Conservation (phyloP, 2,888 invertebrate genomes). For the Plebejus melissa region DNA sequence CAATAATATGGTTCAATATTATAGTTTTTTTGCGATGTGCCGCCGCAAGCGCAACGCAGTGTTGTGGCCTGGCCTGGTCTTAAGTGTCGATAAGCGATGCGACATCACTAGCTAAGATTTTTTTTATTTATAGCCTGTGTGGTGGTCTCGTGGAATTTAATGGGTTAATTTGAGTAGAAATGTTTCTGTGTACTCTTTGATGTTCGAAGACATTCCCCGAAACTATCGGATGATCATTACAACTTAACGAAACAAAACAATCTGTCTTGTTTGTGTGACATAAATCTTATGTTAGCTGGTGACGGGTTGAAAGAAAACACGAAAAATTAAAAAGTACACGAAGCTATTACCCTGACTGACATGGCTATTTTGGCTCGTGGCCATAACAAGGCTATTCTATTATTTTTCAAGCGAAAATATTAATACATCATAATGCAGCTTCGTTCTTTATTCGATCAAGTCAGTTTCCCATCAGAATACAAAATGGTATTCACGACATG, state of each 20-base stretch:
- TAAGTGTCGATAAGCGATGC: background rate
- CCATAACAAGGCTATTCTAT: background rate
- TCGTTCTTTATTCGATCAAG: too few relatives aligned
- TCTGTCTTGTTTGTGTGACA: constrained; percentile 20
- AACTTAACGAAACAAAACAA: constrained; percentile 16
- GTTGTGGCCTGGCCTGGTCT: too few relatives aligned
- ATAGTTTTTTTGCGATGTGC: too few relatives aligned
- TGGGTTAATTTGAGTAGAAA: constrained; percentile 30
- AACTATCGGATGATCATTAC: constrained; percentile 19
- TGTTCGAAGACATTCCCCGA: constrained; percentile 16
- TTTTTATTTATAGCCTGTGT: constrained; percentile 32
- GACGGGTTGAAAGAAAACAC: background rate
- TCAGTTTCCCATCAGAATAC: background rate
- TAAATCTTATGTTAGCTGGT: background rate
- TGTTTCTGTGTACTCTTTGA: constrained; percentile 18
- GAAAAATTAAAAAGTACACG: background rate
- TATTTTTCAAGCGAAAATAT: too few relatives aligned
- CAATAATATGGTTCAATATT: too few relatives aligned
- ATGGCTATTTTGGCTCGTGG: background rate
- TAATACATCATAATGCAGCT: too few relatives aligned
- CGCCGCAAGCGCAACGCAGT: too few relatives aligned
- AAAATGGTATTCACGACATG: background rate
- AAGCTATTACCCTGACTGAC: background rate
- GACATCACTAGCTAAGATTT: constrained; percentile 21
- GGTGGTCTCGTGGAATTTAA: constrained; percentile 30